Evolutionary conservation across 2,888 invertebrate genomes (phyloP), one percentile per base, ranked within the genome.

Genomic region (Nomada ruficornis): DNA sequence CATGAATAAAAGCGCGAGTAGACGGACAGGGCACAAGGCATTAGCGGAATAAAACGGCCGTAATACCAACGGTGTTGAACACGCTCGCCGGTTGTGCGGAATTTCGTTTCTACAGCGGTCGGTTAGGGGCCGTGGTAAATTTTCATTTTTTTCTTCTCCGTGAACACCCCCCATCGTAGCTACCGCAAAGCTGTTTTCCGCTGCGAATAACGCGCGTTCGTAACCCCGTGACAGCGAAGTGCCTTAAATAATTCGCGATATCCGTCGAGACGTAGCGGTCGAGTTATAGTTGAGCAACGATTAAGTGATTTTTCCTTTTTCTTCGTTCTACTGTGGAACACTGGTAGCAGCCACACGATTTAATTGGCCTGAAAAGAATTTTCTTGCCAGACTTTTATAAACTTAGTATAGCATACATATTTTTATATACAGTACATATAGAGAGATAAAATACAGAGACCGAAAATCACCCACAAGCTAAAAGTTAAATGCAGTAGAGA

Each of bases 21-120:
- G 83, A 85, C 83, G 80, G 85, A 88, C 86, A 77, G 76, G 84
- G 83, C 82, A 82, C 71, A 69, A 76, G 82, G 86, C 84, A 88
- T 88, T 88, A 88, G 75, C 77, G 74, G 77, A 87, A 87, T 88
- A 86, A 88, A 88, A 88, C 78, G 80, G 77, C 84, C 85, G 81
- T 88, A 84, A 88, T 86, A 81, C 82, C 82, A 82, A 88, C 80
- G 86, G 79, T 88, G 88, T 88, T 88, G 44, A 88, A 88, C 88
- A 88, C 77, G 87, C 81, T 76, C 80, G 80, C 69, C 84, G 86
- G 82, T 88, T 88, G 86, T 84, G 86, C 78, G 80, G 69, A 87
- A 88, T 88, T 88, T 87, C 84, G 84, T 83, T 85, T 79, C 82
- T 80, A 86, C 80, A 69, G 76, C 72, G 80, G 75, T 71, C 23